phyloP scores from a whole-genome alignment of 30 jellyfish, hydroid and myxozoan genomes.

The Hydractinia symbiolongicarpus region DNA sequence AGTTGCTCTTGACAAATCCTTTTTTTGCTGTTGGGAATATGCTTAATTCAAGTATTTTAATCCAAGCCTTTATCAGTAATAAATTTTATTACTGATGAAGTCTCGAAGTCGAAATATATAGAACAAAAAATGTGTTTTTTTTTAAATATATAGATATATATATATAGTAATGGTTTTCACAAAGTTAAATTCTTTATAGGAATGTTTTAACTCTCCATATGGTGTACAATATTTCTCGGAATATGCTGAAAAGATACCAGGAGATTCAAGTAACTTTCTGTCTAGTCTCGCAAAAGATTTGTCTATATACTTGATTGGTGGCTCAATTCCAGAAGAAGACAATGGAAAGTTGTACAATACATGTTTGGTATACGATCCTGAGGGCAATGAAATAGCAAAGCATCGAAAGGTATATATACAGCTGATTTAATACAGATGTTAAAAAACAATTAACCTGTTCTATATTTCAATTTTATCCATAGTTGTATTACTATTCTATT shows the following conservation, averaged over 20 bases:
- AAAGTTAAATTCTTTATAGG: constrained; percentile 31
- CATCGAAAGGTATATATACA: constrained; percentile 50
- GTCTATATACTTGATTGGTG: constrained; percentile 64
- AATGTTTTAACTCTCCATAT: constrained; percentile 82
- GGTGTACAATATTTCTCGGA: constrained; percentile 70
- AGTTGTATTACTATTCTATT: too few relatives aligned
- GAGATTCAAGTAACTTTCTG: constrained; percentile 64
- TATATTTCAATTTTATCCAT: too few relatives aligned
- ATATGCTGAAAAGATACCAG: constrained; percentile 83
- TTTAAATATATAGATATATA: too few relatives aligned
- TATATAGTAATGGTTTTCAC: neutral
- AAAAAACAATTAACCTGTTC: too few relatives aligned
- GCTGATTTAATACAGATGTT: neutral
- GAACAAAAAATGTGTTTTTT: too few relatives aligned
- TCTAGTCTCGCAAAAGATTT: constrained; percentile 53
- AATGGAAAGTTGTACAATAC: constrained; percentile 71
- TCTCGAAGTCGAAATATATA: too few relatives aligned
- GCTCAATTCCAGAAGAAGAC: constrained; percentile 80
- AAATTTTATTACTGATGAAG: neutral
- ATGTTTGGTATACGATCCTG: constrained; percentile 66
- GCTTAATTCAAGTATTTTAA: too few relatives aligned
- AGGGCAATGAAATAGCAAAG: constrained; percentile 63
- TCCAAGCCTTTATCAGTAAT: too few relatives aligned
- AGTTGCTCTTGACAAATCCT: too few relatives aligned
- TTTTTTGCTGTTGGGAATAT: too few relatives aligned